Evolutionary conservation across 2,888 invertebrate species (phyloP).

Genomic region (Polia nebulosa): DNA sequence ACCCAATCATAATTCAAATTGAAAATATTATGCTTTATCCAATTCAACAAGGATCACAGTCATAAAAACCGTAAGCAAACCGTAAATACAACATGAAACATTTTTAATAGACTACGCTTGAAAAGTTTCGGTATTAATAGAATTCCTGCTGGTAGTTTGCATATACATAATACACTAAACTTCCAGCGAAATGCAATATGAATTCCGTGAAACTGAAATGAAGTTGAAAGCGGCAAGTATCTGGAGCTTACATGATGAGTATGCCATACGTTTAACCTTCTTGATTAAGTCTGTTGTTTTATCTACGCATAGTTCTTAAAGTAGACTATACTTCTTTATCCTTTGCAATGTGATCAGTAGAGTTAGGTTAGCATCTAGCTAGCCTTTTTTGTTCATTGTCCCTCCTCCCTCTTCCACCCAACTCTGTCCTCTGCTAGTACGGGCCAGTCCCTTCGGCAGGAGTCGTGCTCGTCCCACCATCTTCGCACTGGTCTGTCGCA

Average conservation of each 20-base stretch:
- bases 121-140: conserved; percentile 41
- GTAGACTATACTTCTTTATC: no score
- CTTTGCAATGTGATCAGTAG: not conserved
- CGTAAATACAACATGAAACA: conserved; percentile 7
- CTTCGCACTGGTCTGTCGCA: no score
- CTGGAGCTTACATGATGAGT: conserved; percentile 15
- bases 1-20: not conserved
- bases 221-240: conserved; percentile 28
- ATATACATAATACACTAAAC: no score
- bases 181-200: conserved; percentile 50
- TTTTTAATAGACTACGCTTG: conserved; percentile 15
- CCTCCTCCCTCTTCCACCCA: no score
- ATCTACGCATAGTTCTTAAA: not conserved
- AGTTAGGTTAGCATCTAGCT: no score
- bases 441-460: no score
- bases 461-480: no score
- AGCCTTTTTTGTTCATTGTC: no score
- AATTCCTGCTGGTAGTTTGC: conserved; percentile 33
- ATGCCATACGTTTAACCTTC: conserved; percentile 21
- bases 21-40: not conserved
- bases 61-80: not conserved
- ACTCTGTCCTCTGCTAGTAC: no score
- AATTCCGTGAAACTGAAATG: conserved; percentile 42
- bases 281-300: not conserved
- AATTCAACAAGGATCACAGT: not conserved